These are phyloP conservation scores for Scolanthus callimorphus DNA, from an alignment of 92 coral and sea anemone species.

Conservation along the genomic window DNA sequence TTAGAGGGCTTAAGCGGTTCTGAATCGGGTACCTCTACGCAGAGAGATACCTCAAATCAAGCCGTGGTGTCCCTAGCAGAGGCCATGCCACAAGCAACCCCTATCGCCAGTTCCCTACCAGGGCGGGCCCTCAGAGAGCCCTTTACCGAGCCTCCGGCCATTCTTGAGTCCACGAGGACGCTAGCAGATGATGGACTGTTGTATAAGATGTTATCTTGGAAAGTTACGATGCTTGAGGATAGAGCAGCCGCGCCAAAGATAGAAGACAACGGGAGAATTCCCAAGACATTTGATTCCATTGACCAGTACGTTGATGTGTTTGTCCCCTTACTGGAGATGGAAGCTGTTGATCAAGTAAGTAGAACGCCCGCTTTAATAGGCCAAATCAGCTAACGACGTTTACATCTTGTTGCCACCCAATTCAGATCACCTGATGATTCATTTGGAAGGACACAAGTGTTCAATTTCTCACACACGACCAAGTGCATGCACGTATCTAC, in stretches of 20 bases:
- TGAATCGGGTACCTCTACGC: too few relatives aligned
- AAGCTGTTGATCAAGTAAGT: conserved; percentile 92
- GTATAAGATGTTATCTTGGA: conserved; percentile 45
- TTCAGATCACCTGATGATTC: too few relatives aligned
- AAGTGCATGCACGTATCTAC: too few relatives aligned
- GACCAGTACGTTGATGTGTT: conserved; percentile 66
- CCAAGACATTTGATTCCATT: conserved; percentile 61
- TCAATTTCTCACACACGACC: too few relatives aligned
- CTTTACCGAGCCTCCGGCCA: conserved; percentile 28
- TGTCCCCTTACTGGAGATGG: conserved; percentile 67
- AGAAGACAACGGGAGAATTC: conserved; percentile 15
- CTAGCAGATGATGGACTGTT: conserved; percentile 62
- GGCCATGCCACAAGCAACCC: neutral
- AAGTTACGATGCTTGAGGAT: conserved; percentile 28
- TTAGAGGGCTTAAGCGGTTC: too few relatives aligned
- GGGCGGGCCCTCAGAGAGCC: neutral
- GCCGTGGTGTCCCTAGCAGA: too few relatives aligned
- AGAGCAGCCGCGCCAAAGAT: conserved; percentile 4
- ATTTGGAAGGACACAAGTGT: too few relatives aligned
- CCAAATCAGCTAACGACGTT: too few relatives aligned
- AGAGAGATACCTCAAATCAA: too few relatives aligned
- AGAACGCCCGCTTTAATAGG: too few relatives aligned
- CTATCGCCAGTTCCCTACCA: too few relatives aligned
- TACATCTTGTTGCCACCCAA: too few relatives aligned
- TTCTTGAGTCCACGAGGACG: conserved; percentile 11